Percentiles rank a stretch among this genome's conserved stretches.
phyloP scores from a whole-genome alignment of 1,140 invertebrate genomes.

The Trichonephila clavipes region DNA sequence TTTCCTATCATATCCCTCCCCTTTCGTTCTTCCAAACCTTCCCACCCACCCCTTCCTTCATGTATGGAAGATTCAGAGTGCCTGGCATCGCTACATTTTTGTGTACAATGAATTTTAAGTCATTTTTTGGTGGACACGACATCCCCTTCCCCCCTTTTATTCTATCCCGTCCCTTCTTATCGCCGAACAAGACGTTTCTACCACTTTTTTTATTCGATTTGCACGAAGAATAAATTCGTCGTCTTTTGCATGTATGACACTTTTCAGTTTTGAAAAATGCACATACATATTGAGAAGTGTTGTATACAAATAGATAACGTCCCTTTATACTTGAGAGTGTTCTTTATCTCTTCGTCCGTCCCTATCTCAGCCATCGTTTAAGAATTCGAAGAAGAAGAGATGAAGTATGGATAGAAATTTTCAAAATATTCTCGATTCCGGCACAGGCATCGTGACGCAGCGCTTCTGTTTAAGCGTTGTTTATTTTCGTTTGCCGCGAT shows the following conservation, averaged over 20 bases:
- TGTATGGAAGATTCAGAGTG: slow-evolving; percentile 54
- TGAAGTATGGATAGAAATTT: slow-evolving; percentile 50
- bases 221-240: slow-evolving; percentile 73
- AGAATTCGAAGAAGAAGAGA: slow-evolving; percentile 10
- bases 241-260: slow-evolving; percentile 76
- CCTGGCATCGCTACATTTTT: slow-evolving; percentile 67
- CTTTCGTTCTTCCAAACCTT: neutral
- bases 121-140: slow-evolving; percentile 76
- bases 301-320: slow-evolving; percentile 76
- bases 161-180: slow-evolving; percentile 51
- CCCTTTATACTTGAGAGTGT: slow-evolving; percentile 60
- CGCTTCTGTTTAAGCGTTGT: slow-evolving; percentile 56
- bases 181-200: slow-evolving; percentile 68
- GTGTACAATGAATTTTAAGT: slow-evolving; percentile 77
- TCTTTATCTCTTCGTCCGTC: slow-evolving; percentile 63
- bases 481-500: slow-evolving; percentile 3
- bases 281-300: slow-evolving; percentile 76
- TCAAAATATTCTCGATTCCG: slow-evolving; percentile 48
- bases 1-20: slow-evolving; percentile 48
- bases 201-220: slow-evolving; percentile 69
- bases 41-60: neutral
- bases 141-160: slow-evolving; percentile 42
- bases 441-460: slow-evolving; percentile 7
- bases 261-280: slow-evolving; percentile 76
- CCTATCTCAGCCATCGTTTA: slow-evolving; percentile 59